Base-by-base conservation (phyloP, 1,140 invertebrate species). In the Meloidogyne chitwoodi region DNA sequence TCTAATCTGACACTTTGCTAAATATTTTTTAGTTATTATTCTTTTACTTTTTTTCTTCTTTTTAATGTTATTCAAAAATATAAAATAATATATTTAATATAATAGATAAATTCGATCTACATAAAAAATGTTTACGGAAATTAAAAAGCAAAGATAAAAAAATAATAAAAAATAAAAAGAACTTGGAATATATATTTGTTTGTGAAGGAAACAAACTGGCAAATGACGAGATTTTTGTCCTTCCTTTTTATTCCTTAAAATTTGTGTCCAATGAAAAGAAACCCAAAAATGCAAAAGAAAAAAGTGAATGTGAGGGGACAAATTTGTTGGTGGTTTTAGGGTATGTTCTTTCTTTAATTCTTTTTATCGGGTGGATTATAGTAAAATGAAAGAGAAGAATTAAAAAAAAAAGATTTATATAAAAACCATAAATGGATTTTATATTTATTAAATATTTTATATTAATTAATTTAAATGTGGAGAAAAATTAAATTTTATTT, bases 101-200 rank as follows among this genome's bases (percentile, higher is more conserved):
- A 41, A 12, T 56, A n/a, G n/a, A 56, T 56, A 62, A 70, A 70
- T 29, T 56, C 68, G 48, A 27, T 31, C 27, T 31, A 19, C 27
- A 29, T 29, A 56, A 26, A 26, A 62, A 70, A 70, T 62, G n/a
- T 62, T 29, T 70, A 34, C 27, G 31, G 44, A 70, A 62, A 70
- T 62, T 27, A 27, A 34, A 70, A 62, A 70, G 44, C 31, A 62
- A 41, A 29, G 68, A 62, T 27, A 19, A 56, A 62, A 68, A 24
- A 64, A 24, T 64, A 64, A 64, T 64, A 64, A 64, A 11, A 66
- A 26, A 65, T 14, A 65, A 65, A 66, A 66, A 66, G 6, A 31
- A 56, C 48, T 56, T 56, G 48, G 64, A 31, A 66, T 26, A 31
- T 66, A 26, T 66, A 26, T 66, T 66, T 66, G 24, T 66, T 66